These are phyloP conservation scores for Drymodes brunneopygia DNA, from an alignment of 2,113 vertebrate species.

Conservation along the genomic window DNA sequence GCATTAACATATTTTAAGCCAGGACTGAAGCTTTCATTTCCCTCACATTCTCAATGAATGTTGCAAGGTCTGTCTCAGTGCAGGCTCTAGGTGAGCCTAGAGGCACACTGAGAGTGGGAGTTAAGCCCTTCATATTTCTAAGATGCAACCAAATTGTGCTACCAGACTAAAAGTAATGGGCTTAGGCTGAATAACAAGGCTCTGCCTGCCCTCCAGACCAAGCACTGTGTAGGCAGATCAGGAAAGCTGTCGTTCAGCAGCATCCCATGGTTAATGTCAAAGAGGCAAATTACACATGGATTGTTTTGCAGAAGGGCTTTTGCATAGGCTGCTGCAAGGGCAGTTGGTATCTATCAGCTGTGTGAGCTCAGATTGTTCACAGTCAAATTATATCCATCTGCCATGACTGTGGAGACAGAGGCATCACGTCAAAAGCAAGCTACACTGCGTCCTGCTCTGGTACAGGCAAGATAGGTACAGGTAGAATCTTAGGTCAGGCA, in stretches of 20 bases:
- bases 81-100: background rate
- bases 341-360: background rate
- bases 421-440: background rate
- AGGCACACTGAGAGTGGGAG: background rate
- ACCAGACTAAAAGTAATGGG: background rate
- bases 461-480: background rate
- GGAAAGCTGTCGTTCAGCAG: background rate
- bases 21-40: background rate
- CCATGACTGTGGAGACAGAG: background rate
- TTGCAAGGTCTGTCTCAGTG: background rate
- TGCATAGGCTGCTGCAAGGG: background rate
- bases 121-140: background rate
- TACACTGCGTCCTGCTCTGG: background rate
- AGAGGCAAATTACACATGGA: background rate
- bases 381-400: background rate
- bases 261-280: background rate
- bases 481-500: background rate
- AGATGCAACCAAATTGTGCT: background rate
- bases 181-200: background rate
- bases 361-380: background rate
- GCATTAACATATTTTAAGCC: background rate
- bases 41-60: background rate
- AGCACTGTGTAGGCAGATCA: background rate
- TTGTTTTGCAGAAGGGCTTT: background rate
- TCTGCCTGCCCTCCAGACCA: background rate